Conservation (phyloP, 2,888 invertebrate species). For the Agrochola lota region DNA sequence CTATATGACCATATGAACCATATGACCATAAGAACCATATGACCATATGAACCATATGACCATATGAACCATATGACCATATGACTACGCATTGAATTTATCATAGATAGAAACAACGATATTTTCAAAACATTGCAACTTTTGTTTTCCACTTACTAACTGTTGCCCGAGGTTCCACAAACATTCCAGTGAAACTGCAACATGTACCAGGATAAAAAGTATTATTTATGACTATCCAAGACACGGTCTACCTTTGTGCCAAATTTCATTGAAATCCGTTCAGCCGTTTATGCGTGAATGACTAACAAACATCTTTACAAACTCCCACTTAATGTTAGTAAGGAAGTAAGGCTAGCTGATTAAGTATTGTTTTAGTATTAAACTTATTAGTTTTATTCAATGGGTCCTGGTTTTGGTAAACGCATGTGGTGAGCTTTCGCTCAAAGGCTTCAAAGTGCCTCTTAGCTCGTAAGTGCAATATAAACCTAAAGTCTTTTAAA, state of each 20-base stretch:
- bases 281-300: constrained; percentile 18
- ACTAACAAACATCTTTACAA: constrained; percentile 4
- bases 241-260: constrained; percentile 37
- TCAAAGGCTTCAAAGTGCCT: constrained; percentile 80
- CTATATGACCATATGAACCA: no score
- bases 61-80: background rate
- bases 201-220: background rate
- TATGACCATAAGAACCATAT: background rate
- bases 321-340: background rate
- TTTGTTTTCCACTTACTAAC: background rate
- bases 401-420: constrained; percentile 84
- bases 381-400: constrained; percentile 64
- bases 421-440: constrained; percentile 90
- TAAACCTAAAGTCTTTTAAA: constrained; percentile 79
- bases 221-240: background rate
- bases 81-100: background rate
- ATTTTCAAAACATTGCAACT: constrained; percentile 11
- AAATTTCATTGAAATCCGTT: constrained; percentile 11
- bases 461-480: constrained; percentile 82
- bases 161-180: background rate
- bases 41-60: background rate
- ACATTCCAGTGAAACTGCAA: background rate
- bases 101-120: background rate
- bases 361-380: constrained; percentile 57
- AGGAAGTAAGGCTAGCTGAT: constrained; percentile 23